Evolutionary conservation across 2,113 vertebrate species (phyloP).

Genomic region (Formicarius rufipectus): DNA sequence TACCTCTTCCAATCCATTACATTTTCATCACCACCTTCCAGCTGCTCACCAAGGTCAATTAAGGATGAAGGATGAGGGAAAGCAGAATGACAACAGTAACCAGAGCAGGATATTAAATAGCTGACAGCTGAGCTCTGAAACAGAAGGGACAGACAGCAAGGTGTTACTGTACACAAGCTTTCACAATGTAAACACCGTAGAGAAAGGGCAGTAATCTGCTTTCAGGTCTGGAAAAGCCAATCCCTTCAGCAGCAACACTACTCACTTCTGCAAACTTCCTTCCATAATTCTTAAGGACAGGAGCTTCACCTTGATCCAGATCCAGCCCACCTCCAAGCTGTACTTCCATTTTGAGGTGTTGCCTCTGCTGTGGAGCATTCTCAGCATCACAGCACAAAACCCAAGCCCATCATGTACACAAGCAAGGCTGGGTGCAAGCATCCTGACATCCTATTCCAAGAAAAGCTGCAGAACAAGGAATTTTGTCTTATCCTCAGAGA

Average conservation of each 20-base stretch:
- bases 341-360: not conserved
- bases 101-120: not conserved
- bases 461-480: not conserved
- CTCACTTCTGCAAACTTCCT: not conserved
- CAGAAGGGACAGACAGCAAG: accelerated
- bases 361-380: not conserved
- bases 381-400: not conserved
- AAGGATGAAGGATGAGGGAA: not conserved
- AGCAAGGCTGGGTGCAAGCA: not conserved
- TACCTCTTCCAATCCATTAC: not conserved
- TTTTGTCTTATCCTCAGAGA: not conserved
- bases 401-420: accelerated
- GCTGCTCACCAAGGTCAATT: not conserved
- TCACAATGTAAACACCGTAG: accelerated
- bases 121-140: not conserved
- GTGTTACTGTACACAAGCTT: not conserved
- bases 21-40: not conserved
- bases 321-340: not conserved
- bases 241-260: not conserved
- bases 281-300: not conserved
- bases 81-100: slow-evolving; percentile 1
- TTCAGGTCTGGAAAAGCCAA: not conserved
- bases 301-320: not conserved
- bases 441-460: not conserved
- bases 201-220: not conserved